Conservation (phyloP, 2,888 invertebrate species). For the Pristionchus fissidentatus region DNA sequence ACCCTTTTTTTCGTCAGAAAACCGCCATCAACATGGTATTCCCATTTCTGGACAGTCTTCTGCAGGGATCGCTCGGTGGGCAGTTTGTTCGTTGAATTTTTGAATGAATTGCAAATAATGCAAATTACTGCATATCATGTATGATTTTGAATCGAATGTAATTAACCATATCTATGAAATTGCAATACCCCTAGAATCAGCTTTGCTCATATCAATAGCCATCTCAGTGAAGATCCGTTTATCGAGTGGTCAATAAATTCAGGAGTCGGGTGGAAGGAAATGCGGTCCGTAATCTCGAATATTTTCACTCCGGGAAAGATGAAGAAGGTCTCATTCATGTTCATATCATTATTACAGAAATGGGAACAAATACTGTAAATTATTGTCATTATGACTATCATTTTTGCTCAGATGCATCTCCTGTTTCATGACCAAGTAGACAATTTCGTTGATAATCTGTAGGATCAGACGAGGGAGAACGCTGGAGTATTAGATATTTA, state of each 20-base stretch:
- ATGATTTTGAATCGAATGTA: no score
- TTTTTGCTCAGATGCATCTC: slow-evolving; percentile 52
- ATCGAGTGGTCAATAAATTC: slow-evolving; percentile 20
- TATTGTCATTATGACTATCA: no score
- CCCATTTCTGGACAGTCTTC: slow-evolving; percentile 45
- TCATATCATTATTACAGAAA: background rate
- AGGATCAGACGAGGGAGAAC: background rate
- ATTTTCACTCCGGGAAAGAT: slow-evolving; percentile 83
- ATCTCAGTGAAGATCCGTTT: no score
- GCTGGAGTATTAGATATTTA: slow-evolving; percentile 23
- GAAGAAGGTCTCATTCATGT: slow-evolving; percentile 75
- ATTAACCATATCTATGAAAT: no score
- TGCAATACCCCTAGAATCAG: no score
- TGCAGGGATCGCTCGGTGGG: slow-evolving; percentile 31
- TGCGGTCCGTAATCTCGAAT: slow-evolving; percentile 82
- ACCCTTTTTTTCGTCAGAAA: background rate
- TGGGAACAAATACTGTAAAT: no score
- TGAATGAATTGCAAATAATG: background rate
- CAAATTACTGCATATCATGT: no score
- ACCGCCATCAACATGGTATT: slow-evolving; percentile 19
- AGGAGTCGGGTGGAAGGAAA: slow-evolving; percentile 80
- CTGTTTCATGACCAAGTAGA: slow-evolving; percentile 49
- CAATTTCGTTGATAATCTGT: background rate
- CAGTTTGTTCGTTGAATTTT: background rate
- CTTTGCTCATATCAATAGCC: no score